Evolutionary conservation across 1,140 invertebrate species (phyloP), one percentile per base, ranked within the genome.

Genomic region (Tyrophagus putrescentiae): DNA sequence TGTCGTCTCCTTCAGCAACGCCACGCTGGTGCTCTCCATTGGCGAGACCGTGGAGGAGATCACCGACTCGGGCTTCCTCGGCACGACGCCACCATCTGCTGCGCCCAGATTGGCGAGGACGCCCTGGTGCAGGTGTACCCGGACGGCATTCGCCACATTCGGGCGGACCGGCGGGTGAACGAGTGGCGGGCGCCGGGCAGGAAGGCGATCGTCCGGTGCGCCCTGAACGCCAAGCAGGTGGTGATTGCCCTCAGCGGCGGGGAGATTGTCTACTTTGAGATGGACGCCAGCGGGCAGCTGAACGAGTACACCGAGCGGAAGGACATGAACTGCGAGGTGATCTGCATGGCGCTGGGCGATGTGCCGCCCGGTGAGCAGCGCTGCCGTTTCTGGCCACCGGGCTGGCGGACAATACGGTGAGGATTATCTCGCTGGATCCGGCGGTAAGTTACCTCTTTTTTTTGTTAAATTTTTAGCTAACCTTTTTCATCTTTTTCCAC

Each of bases 41-140:
- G 96, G 96, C 64, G 96, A 99, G 74, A 99, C 94, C 63, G 96
- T 99, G 32, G 96, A 99, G 75, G 96, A 99, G 85, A 95, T 98
- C 1, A 95, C 94, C 5, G 95, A 99, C 75, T 98, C 94, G 53
- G 96, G 96, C 32, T 99, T 99, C 72, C 76, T 98, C 53, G 95
- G 95, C 61, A 98, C 95, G 1, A 98, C 94, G 0, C 94, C 93
- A 99, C 96, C 0, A 74, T 99, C 0, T 89, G 87, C 54, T 98
- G 95, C 76, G 92, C 91, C 31, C 86, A 95, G 23, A 79, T 99
- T 29, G 95, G 94, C 60, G 92, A 94, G 70, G 93, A 98, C 77
- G 92, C 93, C 4, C 75, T 99, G 29, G 90, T 99, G 0, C 96
- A 99, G 79, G 85, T 89, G 11, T 98, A 98, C 76, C 93, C 95